Evolutionary conservation across 2,888 invertebrate genomes (phyloP).

Genomic region (Ornithoptera priamus): DNA sequence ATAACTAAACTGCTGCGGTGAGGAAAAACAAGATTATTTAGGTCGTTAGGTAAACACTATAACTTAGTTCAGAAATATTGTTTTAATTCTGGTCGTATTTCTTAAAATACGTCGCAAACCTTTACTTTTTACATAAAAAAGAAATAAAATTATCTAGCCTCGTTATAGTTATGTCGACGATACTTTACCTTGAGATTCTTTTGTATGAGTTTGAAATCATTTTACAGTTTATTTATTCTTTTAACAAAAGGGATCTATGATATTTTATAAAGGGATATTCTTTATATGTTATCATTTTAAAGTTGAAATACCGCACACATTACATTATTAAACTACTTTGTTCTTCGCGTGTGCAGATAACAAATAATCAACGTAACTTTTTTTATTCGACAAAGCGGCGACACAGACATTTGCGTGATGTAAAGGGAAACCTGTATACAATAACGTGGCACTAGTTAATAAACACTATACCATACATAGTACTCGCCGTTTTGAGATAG

Average conservation of each 20-base stretch:
- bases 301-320: neutral
- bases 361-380: neutral
- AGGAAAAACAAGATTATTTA: slow-evolving; percentile 16
- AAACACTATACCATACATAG: too few relatives aligned
- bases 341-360: neutral
- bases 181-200: too few relatives aligned
- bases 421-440: too few relatives aligned
- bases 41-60: slow-evolving; percentile 4
- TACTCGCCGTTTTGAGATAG: too few relatives aligned
- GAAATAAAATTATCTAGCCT: neutral
- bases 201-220: neutral
- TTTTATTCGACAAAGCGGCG: too few relatives aligned
- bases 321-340: neutral
- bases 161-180: neutral
- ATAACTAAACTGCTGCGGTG: slow-evolving; percentile 12
- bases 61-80: neutral
- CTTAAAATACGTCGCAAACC: too few relatives aligned
- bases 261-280: neutral
- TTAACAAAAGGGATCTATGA: neutral
- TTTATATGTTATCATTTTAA: neutral
- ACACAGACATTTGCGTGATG: too few relatives aligned
- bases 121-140: too few relatives aligned
- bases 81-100: neutral
- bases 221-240: neutral
- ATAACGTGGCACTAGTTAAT: too few relatives aligned